phyloP scores from a whole-genome alignment of 2,113 vertebrate genomes.

The Promerops cafer region DNA sequence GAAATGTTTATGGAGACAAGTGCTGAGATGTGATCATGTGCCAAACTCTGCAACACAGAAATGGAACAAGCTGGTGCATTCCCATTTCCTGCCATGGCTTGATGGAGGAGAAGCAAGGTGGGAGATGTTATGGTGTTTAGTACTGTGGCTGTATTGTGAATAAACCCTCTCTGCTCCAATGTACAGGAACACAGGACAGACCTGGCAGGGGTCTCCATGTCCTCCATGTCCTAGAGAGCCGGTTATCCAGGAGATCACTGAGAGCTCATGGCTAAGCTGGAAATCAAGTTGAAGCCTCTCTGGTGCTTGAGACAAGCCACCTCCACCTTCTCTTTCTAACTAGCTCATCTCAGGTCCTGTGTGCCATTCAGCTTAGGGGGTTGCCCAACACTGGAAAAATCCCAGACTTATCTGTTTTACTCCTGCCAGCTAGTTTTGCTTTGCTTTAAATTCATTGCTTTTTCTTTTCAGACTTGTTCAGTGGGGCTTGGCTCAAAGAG shows the following conservation, averaged over 20 bases:
- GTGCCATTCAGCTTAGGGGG: not conserved
- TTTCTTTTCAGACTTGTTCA: not conserved
- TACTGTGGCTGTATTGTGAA: not conserved
- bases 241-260: not conserved
- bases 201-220: not conserved
- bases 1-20: not conserved
- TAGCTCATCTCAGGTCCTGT: not conserved
- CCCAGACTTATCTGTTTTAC: not conserved
- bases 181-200: not conserved
- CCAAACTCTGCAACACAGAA: not conserved
- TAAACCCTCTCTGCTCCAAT: not conserved
- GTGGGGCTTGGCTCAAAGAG: not conserved
- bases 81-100: not conserved
- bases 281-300: not conserved
- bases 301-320: rapidly evolving
- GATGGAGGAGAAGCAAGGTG: not conserved
- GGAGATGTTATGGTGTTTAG: not conserved
- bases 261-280: not conserved
- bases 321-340: not conserved
- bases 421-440: not conserved
- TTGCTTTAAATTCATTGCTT: not conserved
- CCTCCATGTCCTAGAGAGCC: not conserved
- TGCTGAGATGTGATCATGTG: not conserved
- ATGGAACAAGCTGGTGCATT: not conserved
- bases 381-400: not conserved